Conservation (phyloP, 2,888 invertebrate species). For the Volucella bombylans region DNA sequence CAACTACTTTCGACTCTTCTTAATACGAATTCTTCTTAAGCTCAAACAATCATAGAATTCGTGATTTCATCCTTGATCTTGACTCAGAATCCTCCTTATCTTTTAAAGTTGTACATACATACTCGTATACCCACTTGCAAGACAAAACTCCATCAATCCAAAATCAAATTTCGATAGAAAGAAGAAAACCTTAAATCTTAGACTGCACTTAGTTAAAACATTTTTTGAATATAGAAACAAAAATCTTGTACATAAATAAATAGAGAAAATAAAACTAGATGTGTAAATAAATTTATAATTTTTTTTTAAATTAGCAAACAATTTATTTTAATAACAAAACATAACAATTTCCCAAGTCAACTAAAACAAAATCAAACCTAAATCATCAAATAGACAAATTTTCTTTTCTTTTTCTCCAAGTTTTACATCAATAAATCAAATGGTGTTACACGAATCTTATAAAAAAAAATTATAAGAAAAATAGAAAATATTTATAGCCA, state of each 20-base stretch:
- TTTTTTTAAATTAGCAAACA: conserved; percentile 30
- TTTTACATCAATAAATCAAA: conserved; percentile 9
- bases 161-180: conserved; percentile 13
- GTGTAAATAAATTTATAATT: conserved; percentile 48
- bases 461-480: conserved; percentile 17
- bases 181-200: conserved; percentile 50
- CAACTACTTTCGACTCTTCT: no score
- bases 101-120: conserved; percentile 24
- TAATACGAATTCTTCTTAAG: no score
- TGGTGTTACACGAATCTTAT: conserved; percentile 37
- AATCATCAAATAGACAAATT: conserved; percentile 32
- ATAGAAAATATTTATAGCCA: conserved; percentile 38
- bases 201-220: conserved; percentile 60
- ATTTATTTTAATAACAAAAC: conserved; percentile 12
- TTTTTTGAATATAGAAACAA: conserved; percentile 9
- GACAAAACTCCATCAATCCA: background rate
- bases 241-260: conserved; percentile 42
- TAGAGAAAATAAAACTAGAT: conserved; percentile 29
- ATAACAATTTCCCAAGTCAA: conserved; percentile 26
- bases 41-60: no score
- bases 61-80: background rate
- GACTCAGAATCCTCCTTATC: background rate
- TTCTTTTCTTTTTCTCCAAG: conserved; percentile 21
- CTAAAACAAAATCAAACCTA: conserved; percentile 30
- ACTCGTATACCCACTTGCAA: background rate